These are phyloP conservation scores for Hypselothyrea guttata DNA, from an alignment of 2,888 invertebrate species.

Conservation along the genomic window DNA sequence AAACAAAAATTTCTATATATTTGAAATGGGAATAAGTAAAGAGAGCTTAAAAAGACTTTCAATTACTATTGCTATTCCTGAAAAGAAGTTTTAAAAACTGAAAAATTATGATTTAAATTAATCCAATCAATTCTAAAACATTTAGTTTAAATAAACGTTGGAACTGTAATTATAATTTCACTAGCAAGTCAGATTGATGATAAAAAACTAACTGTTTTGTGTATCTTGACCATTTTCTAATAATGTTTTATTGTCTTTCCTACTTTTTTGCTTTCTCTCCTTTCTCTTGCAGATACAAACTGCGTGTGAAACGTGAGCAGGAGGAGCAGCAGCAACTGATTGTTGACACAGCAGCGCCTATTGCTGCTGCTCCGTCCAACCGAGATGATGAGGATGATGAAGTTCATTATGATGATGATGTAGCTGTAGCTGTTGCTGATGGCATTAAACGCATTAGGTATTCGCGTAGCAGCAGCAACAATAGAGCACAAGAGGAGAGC, in stretches of 20 bases:
- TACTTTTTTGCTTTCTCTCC: neutral
- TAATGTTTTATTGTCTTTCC: neutral
- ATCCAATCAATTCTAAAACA: too few species aligned
- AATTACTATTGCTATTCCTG: too few species aligned
- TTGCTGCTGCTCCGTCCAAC: constrained; percentile 13
- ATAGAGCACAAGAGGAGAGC: constrained; percentile 24
- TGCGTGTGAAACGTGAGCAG: constrained; percentile 40
- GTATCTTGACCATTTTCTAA: neutral
- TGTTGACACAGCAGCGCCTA: constrained; percentile 53
- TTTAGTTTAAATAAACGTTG: too few species aligned
- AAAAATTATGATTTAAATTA: too few species aligned
- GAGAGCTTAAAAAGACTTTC: too few species aligned
- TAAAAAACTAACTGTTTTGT: too few species aligned
- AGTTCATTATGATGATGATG: constrained; percentile 12
- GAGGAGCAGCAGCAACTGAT: constrained; percentile 27
- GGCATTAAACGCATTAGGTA: constrained; percentile 58
- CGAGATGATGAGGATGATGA: constrained; percentile 11
- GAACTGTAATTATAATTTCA: too few species aligned
- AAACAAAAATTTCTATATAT: too few species aligned
- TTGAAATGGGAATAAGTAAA: too few species aligned
- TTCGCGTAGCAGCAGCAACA: constrained; percentile 35
- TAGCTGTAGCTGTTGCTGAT: constrained; percentile 21
- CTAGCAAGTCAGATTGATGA: too few species aligned
- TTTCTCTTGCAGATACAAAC: constrained; percentile 52
- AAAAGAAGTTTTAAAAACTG: too few species aligned